phyloP scores from a whole-genome alignment of 92 coral and sea anemone species.

The Paragorgia papillata region DNA sequence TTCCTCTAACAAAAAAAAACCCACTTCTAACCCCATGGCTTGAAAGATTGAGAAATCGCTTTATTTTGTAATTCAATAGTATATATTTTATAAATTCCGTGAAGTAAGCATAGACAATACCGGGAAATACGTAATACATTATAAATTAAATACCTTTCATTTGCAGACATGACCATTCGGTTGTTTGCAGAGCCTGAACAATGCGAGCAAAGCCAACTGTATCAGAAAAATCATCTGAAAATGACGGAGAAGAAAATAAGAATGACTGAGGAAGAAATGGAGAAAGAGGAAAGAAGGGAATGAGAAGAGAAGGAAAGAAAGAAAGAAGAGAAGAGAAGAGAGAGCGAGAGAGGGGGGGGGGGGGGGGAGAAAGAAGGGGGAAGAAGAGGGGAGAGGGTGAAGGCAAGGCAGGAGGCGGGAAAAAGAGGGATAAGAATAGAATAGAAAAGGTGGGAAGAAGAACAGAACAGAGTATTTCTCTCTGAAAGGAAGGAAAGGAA shows the following conservation, averaged over 20 bases:
- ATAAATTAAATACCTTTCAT: slow-evolving; percentile 71
- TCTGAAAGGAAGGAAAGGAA: too few species aligned
- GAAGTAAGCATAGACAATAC: too few species aligned
- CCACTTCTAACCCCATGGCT: too few species aligned
- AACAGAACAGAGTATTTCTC: too few species aligned
- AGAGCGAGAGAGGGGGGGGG: neutral
- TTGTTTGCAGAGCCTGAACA: slow-evolving; percentile 88
- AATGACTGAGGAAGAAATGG: neutral
- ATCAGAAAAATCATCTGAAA: slow-evolving; percentile 83
- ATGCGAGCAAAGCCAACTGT: slow-evolving; percentile 85
- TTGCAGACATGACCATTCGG: slow-evolving; percentile 86
- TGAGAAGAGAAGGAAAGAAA: neutral
- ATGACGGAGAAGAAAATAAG: neutral
- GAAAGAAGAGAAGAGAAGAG: neutral
- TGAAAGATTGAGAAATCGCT: too few species aligned
- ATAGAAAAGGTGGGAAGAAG: neutral
- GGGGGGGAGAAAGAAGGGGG: neutral
- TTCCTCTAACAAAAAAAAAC: too few species aligned
- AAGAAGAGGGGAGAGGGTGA: too few species aligned
- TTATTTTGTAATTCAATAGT: too few species aligned
- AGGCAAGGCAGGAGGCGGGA: neutral
- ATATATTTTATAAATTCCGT: too few species aligned
- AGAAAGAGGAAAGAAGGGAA: neutral
- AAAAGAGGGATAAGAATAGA: neutral
- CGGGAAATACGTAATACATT: too few species aligned